Base-by-base conservation (phyloP, 2,113 vertebrate genomes). In the Candoia aspera region DNA sequence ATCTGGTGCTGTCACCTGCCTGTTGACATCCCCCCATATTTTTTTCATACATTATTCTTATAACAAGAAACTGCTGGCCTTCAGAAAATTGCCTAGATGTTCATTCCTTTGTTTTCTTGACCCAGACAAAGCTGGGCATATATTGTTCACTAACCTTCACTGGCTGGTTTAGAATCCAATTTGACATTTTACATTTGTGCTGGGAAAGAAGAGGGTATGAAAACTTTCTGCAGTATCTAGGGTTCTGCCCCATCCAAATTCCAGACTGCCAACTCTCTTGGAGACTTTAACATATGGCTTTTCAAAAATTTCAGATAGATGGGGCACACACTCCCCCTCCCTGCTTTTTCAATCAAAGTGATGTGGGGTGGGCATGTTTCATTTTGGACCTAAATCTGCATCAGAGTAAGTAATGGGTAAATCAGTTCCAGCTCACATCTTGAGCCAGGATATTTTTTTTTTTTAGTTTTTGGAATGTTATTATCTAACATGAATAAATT, bases 141-240 rank as follows among this genome's bases (percentile, higher is more conserved):
- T 19, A 91, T 94, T 91, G 93, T 94, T 95, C 94, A 91, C 85
- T 93, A 84, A 95, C 62, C 91, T 84, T 54, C n/a, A 79, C 42
- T 91, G 84, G 26, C n/a, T 91, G 90, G 21, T 90, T 87, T 84
- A 46, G 64, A 87, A 17, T 37, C 90, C 90, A 84, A 94, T 94
- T 94, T 84, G 86, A 93, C 29, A 90, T 87, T 93, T 95, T 93
- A 90, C 42, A 88, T 68, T 19, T 91, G 90, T 91, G 88, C 4
- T 33, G 19, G 64, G 55, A 73, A 91, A 94, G 58, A 94, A 23
- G 17, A 83, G 46, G 59, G 37, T 55, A 17, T 79, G 9, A 10
- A 29, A 84, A 49, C 55, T 26, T 92, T 46, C 42, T 57, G 53
- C 17, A 9, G 11, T 19, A 83, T 29, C 42, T 6, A 23, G 19